Conservation (phyloP, 2,888 invertebrate genomes). For the Sphaerophoria rueppellii region DNA sequence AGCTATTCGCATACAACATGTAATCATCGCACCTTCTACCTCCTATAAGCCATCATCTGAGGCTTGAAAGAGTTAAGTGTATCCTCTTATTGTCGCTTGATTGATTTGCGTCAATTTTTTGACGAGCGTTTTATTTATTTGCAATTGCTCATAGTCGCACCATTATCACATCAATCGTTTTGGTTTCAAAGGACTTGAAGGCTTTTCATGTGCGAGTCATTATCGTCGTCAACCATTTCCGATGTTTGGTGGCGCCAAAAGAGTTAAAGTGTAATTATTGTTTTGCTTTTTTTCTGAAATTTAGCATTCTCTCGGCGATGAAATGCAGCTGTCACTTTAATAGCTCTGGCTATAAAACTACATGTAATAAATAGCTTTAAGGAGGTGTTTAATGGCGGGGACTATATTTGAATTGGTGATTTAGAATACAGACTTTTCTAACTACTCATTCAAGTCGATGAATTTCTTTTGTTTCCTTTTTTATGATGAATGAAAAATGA, state of each 20-base stretch:
- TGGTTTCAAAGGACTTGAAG: slow-evolving; percentile 17
- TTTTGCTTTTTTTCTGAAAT: background rate
- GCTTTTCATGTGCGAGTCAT: slow-evolving; percentile 10
- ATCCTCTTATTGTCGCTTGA: slow-evolving; percentile 55
- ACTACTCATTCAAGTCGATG: background rate
- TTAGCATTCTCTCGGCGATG: slow-evolving; percentile 15
- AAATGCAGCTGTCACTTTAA: slow-evolving; percentile 69
- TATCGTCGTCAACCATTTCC: slow-evolving; percentile 51
- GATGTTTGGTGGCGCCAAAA: slow-evolving; percentile 69
- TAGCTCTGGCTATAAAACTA: slow-evolving; percentile 67
- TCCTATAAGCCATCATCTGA: slow-evolving; percentile 6
- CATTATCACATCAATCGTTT: background rate
- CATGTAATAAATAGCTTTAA: slow-evolving; percentile 65
- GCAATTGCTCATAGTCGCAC: slow-evolving; percentile 44
- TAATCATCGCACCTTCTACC: slow-evolving; percentile 25
- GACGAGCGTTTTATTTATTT: slow-evolving; percentile 69
- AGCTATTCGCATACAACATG: slow-evolving; percentile 28
- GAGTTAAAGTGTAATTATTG: slow-evolving; percentile 39
- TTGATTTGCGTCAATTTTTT: slow-evolving; percentile 71
- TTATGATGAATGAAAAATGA: background rate
- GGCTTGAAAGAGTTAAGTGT: slow-evolving; percentile 28
- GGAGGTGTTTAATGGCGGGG: slow-evolving; percentile 67
- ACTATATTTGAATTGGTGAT: slow-evolving; percentile 53
- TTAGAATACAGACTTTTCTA: slow-evolving; percentile 11
- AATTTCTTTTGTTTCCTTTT: slow-evolving; percentile 24